These are phyloP conservation scores for Muraenolepis orangiensis DNA, from an alignment of 2,797 vertebrate genomes.

Conservation along the genomic window DNA sequence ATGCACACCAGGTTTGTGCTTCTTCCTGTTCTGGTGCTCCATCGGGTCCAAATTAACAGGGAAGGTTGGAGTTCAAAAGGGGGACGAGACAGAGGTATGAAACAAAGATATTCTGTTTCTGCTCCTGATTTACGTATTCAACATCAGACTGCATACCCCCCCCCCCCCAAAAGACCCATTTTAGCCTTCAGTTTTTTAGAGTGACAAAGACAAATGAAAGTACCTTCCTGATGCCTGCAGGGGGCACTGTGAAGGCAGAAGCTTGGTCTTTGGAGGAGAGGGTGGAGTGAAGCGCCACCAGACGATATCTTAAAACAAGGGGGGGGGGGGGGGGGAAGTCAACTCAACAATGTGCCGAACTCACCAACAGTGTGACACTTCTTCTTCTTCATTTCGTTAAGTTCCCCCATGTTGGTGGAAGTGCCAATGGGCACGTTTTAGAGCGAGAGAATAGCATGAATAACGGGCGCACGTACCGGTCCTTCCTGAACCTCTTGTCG, in stretches of 20 bases:
- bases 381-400: neutral
- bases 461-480: conserved; percentile 68
- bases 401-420: neutral
- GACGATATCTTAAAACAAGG: conserved; percentile 75
- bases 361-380: neutral
- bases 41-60: neutral
- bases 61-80: neutral
- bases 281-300: conserved; percentile 92
- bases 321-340: too few species aligned
- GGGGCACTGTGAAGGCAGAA: conserved; percentile 87
- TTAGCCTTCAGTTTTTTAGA: neutral
- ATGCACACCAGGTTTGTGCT: neutral
- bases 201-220: neutral
- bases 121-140: neutral
- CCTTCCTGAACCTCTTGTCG: conserved; percentile 86
- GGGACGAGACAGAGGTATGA: neutral
- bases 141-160: neutral
- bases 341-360: neutral
- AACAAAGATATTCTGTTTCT: neutral
- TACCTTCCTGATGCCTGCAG: conserved; percentile 92
- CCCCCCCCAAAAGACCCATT: neutral
- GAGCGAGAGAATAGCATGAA: neutral
- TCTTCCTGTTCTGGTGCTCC: neutral
- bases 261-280: conserved; percentile 94
- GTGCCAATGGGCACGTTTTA: neutral